Conservation (phyloP, 2,888 invertebrate species). For the Fragum whitleyi region DNA sequence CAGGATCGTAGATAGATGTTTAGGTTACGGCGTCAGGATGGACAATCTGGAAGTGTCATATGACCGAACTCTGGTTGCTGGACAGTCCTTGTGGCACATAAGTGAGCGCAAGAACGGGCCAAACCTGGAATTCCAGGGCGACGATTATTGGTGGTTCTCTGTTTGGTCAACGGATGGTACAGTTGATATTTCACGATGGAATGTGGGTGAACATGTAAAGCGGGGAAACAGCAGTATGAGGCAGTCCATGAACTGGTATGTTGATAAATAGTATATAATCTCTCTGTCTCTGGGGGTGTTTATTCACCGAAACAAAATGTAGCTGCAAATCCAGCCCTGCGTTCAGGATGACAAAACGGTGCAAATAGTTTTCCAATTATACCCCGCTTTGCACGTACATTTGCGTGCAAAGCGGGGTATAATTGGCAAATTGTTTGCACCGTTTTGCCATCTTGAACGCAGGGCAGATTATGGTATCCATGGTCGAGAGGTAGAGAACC, state of each 20-base stretch:
- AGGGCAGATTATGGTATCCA: too few species aligned
- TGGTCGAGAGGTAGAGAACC: too few species aligned
- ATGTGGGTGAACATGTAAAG: constrained; percentile 63
- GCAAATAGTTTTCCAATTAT: too few species aligned
- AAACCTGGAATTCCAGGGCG: constrained; percentile 59
- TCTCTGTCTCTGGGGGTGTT: too few species aligned
- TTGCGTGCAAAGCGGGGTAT: too few species aligned
- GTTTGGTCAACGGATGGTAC: constrained; percentile 64
- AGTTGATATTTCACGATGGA: constrained; percentile 66
- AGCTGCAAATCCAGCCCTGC: too few species aligned
- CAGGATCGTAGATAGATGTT: constrained; percentile 61
- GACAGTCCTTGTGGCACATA: constrained; percentile 64
- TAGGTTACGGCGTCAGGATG: constrained; percentile 63
- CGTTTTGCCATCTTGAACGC: too few species aligned
- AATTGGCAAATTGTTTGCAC: too few species aligned
- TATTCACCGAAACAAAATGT: too few species aligned
- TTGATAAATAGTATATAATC: too few species aligned
- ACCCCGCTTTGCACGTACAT: too few species aligned
- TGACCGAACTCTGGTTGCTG: constrained; percentile 52
- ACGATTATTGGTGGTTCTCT: constrained; percentile 67
- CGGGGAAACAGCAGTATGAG: constrained; percentile 65
- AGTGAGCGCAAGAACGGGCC: constrained; percentile 61
- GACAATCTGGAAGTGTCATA: constrained; percentile 62
- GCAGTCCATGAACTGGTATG: constrained; percentile 64
- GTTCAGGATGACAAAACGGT: too few species aligned